These are phyloP conservation scores for Dasyornis broadbenti DNA, from an alignment of 2,113 vertebrate genomes.

Conservation along the genomic window DNA sequence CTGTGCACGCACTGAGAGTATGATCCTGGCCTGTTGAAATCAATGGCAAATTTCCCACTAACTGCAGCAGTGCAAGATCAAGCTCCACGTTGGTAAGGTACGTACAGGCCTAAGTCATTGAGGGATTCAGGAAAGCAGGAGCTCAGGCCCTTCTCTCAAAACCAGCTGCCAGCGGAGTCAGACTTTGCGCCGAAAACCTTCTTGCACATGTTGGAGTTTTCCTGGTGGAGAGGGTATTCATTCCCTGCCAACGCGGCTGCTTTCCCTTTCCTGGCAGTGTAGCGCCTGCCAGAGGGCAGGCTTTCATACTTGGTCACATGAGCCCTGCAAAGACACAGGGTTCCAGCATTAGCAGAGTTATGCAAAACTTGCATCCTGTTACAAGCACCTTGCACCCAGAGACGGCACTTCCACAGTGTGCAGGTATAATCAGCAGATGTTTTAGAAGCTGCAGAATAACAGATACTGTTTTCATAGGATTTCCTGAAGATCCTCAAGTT, in stretches of 20 bases:
- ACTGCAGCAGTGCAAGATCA: background rate
- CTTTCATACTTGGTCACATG: conserved; percentile 82
- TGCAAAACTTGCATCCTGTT: background rate
- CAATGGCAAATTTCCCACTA: conserved; percentile 29
- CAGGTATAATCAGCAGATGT: background rate
- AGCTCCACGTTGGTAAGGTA: background rate
- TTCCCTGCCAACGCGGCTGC: conserved; percentile 76
- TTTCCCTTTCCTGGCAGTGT: conserved; percentile 68
- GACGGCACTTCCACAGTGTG: background rate
- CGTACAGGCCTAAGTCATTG: background rate
- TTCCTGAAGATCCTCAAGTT: background rate
- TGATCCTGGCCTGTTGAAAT: conserved; percentile 31
- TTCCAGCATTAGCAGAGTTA: background rate
- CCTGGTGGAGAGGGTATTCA: conserved; percentile 92
- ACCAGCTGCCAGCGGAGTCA: conserved; percentile 66
- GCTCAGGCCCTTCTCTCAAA: conserved; percentile 48
- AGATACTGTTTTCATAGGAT: background rate
- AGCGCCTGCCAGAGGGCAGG: conserved; percentile 77
- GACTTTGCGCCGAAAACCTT: conserved; percentile 73
- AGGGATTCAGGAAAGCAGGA: background rate
- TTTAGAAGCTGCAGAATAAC: background rate
- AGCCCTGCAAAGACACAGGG: conserved; percentile 69
- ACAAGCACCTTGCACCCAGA: background rate
- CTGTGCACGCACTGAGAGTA: conserved; percentile 63
- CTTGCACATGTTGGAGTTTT: conserved; percentile 97